Conservation (phyloP, 2,797 vertebrate species). For the Eleutherodactylus coqui region DNA sequence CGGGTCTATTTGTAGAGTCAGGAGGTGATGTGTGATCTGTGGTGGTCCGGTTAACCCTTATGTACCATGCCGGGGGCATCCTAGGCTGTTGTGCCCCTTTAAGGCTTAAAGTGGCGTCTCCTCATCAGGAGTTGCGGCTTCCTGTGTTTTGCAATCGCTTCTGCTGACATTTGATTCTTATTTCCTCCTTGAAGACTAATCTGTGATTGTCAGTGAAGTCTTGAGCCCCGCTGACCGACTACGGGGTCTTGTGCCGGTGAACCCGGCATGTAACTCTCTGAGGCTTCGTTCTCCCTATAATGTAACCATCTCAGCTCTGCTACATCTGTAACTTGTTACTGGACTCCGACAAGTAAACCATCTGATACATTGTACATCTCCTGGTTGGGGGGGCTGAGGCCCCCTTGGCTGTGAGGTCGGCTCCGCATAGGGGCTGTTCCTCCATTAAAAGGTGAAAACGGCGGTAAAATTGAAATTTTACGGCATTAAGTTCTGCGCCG, state of each 20-base stretch:
- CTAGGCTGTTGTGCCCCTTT: background rate
- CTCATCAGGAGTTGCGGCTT: conserved; percentile 20
- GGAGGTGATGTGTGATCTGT: no score
- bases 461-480: no score
- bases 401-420: no score
- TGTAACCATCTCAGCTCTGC: background rate
- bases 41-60: background rate
- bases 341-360: no score
- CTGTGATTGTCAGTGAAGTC: background rate
- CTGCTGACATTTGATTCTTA: background rate
- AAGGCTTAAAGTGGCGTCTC: background rate
- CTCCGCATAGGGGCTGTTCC: no score
- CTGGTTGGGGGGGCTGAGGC: no score
- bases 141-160: conserved; percentile 38
- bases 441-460: no score
- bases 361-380: background rate
- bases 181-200: background rate
- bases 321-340: background rate
- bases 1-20: background rate
- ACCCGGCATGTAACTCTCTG: background rate
- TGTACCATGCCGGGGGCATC: no score
- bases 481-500: no score
- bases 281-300: background rate
- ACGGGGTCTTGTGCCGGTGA: no score
- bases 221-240: conserved; percentile 5